Base-by-base conservation (phyloP, 2,888 invertebrate genomes). In the Plutella xylostella region DNA sequence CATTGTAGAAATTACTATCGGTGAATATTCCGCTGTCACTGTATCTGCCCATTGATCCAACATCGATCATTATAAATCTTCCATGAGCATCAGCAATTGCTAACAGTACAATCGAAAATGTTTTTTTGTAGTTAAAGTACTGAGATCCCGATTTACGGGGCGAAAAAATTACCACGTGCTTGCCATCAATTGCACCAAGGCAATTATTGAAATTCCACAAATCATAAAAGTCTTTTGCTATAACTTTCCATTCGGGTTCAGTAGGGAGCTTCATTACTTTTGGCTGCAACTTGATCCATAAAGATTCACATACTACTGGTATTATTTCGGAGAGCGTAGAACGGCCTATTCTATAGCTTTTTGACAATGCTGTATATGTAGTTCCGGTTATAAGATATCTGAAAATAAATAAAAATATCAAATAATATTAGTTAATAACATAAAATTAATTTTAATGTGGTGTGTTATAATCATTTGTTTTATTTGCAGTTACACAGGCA, bases 1-100 rank as follows among this genome's bases (percentile, higher is more conserved):
- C 18, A 18, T 42, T 42, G 11, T 30, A 11, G n/a, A 42, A 30
- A 35, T 40, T 25, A 46, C 42, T 45, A 37, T 48, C 48, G 3
- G 41, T 42, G 46, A 50, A 50, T 45, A 51, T 53, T 41, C 49
- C 53, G 22, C 46, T 43, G 37, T 51, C 49, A 47, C 49, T 50
- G 38, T 45, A 48, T 15, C 49, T 19, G 39, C 50, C 50, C 47
- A 47, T 48, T 30, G 51, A 48, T 34, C 53, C 51, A 49, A 50
- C 45, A 42, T 51, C 47, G 34, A 51, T 48, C 34, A 48, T 47
- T 42, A 50, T 49, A 46, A 49, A 50, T 39, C 46, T 45, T 9
- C 46, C 45, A 42, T 49, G 30, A 42, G 48, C 48, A 50, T 53
- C 51, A 45, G 46, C 53, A 42, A 50, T 30, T 21, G 47, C 50